Percentiles rank a stretch among this genome's conserved stretches.
phyloP scores from a whole-genome alignment of 2,888 invertebrate genomes.

The Amblyteles armatorius region DNA sequence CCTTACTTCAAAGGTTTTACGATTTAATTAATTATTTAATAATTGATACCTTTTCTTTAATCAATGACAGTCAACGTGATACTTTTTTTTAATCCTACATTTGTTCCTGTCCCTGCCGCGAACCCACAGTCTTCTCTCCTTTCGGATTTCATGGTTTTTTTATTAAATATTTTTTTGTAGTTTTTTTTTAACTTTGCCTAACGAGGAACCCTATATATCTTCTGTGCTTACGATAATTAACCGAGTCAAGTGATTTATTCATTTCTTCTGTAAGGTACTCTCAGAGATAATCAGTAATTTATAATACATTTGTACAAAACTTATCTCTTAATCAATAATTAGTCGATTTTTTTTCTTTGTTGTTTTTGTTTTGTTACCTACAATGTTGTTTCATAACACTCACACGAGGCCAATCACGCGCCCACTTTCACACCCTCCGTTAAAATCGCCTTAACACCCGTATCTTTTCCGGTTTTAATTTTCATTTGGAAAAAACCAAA shows the following conservation, averaged over 20 bases:
- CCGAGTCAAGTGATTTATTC: conserved; percentile 73
- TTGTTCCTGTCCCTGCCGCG: conserved; percentile 69
- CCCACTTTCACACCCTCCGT: conserved; percentile 54
- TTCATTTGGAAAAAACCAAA: conserved; percentile 31
- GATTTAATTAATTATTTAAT: conserved; percentile 77
- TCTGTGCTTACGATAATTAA: conserved; percentile 74
- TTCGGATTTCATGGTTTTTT: conserved; percentile 44
- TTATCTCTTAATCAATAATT: conserved; percentile 82
- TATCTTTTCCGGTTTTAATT: conserved; percentile 57
- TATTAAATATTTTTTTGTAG: conserved; percentile 43
- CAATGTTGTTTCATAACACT: conserved; percentile 54
- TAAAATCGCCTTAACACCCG: conserved; percentile 54
- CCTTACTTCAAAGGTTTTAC: conserved; percentile 75
- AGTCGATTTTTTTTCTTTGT: conserved; percentile 74
- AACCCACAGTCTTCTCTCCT: conserved; percentile 57
- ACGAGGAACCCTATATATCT: conserved; percentile 75
- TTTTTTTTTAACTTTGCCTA: conserved; percentile 55
- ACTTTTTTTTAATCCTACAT: conserved; percentile 75
- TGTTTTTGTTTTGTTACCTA: conserved; percentile 64
- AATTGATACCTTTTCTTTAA: conserved; percentile 73
- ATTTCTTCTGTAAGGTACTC: conserved; percentile 76
- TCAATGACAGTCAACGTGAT: conserved; percentile 77
- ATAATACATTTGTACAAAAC: conserved; percentile 83
- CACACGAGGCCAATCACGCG: conserved; percentile 48
- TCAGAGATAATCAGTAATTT: conserved; percentile 80